Evolutionary conservation across 2,113 vertebrate genomes (phyloP), one percentile per base, ranked within the genome.

Genomic region (Hypomesus transpacificus): DNA sequence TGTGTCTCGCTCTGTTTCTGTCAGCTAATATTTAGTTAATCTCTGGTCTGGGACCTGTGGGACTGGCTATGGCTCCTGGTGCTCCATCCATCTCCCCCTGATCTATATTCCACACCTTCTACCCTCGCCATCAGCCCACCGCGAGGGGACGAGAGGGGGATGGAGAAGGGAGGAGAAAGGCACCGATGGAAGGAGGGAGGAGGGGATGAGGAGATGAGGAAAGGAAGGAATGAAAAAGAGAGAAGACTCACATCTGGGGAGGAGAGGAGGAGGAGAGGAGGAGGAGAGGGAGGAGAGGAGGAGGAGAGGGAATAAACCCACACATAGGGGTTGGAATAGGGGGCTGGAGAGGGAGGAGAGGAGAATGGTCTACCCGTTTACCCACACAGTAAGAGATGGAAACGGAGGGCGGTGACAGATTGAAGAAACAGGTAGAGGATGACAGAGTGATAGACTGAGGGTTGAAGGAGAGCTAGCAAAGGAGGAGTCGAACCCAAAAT

Each of bases 11-110:
- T 84, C 75, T 85, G 54, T 20, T 85, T 84, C 87, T 92, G 84
- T 92, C 91, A 91, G 90, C 92, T 92, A 91, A 93, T 92, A 93
- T 93, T 92, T 92, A 91, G 90, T 90, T 92, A 91, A 92, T 92
- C 90, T 93, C 89, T 92, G 82, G 89, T 92, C 89, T 91, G 90
- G 90, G 90, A 88, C 88, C 90, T 91, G 84, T 77, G 89, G 90
- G 89, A 92, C 85, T 87, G 91, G 88, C 86, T 86, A 71, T 82
- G 88, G 89, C 88, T 87, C 82, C 86, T 82, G 85, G 87, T 88
- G 89, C 89, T 88, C 84, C 90, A 91, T 92, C 90, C 90, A 91
- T 92, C 91, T 91, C 86, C 1, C 73, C 75, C 90, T 92, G 90
- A 91, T 92, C 91, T 92, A 91, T 91, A 91, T 93, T 91, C 88